A percentile compares a stretch with the other conserved stretches of the same genome.
Conservation (phyloP, 1,140 invertebrate species). For the Dendroctonus ponderosae region DNA sequence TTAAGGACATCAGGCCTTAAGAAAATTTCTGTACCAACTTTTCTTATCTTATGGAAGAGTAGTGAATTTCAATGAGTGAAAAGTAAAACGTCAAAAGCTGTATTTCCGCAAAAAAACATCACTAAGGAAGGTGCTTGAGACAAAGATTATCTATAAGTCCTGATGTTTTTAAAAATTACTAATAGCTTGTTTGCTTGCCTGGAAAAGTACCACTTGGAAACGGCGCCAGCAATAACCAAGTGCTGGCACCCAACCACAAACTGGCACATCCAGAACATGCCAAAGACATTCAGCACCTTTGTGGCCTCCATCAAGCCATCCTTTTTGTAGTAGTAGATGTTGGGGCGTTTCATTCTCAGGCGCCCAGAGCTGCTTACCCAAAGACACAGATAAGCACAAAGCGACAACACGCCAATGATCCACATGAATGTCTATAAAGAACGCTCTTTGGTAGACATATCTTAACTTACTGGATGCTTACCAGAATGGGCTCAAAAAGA, state of each 20-base stretch:
- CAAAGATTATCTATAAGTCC: no score
- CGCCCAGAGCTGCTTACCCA: conserved; percentile 66
- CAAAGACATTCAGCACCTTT: conserved; percentile 53
- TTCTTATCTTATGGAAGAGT: background rate
- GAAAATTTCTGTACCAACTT: background rate
- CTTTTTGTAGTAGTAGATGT: conserved; percentile 53
- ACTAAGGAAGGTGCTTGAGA: no score
- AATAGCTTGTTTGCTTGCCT: conserved; percentile 54
- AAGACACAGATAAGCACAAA: conserved; percentile 62
- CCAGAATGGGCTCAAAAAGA: conserved; percentile 72
- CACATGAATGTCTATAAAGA: conserved; percentile 64
- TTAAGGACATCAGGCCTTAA: no score
- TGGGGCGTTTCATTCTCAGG: conserved; percentile 50
- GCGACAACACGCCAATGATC: conserved; percentile 55
- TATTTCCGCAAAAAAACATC: no score
- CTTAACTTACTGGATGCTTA: conserved; percentile 46
- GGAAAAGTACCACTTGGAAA: conserved; percentile 76
- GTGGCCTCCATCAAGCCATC: conserved; percentile 62
- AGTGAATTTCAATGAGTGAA: background rate
- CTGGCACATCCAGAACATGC: conserved; percentile 68
- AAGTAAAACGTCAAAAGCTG: background rate
- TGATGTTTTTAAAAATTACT: background rate
- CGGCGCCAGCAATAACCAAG: conserved; percentile 71
- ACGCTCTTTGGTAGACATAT: background rate
- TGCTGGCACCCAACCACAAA: conserved; percentile 77